A percentile compares a stretch with the other conserved stretches of the same genome.
Evolutionary conservation across 2,888 invertebrate genomes (phyloP).

Genomic region (Liposcelis brunnea): DNA sequence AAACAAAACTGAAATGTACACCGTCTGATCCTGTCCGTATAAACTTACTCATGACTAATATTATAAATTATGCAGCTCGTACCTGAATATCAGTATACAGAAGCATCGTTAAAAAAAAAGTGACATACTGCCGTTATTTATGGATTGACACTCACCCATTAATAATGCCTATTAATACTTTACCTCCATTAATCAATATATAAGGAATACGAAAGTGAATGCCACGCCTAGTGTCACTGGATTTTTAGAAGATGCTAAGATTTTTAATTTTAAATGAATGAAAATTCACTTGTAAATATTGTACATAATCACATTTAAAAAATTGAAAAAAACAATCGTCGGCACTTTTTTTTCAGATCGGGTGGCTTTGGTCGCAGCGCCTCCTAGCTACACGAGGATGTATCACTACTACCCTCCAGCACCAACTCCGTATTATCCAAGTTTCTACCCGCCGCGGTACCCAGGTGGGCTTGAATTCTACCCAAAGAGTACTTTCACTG

Average conservation of each 20-base stretch:
- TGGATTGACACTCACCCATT: neutral
- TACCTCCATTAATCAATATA: neutral
- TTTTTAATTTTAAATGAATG: no score
- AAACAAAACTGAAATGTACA: no score
- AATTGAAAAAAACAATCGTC: no score
- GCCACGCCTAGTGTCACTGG: no score
- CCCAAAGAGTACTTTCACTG: slow-evolving; percentile 8
- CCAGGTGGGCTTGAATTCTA: slow-evolving; percentile 23
- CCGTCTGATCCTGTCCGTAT: no score
- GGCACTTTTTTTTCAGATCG: slow-evolving; percentile 34
- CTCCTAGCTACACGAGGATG: slow-evolving; percentile 42
- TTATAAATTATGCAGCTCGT: no score
- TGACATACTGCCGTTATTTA: no score
- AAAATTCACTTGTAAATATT: neutral
- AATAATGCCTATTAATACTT: neutral
- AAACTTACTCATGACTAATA: no score
- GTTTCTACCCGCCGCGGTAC: slow-evolving; percentile 22
- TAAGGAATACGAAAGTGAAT: neutral
- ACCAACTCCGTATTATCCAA: slow-evolving; percentile 22
- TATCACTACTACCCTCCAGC: slow-evolving; percentile 37
- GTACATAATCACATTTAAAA: no score
- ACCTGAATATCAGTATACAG: no score
- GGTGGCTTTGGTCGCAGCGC: slow-evolving; percentile 41
- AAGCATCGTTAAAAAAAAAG: no score
- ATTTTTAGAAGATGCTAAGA: no score